These are phyloP conservation scores for Cacatua alba DNA, from an alignment of 2,113 vertebrate species.

Conservation along the genomic window DNA sequence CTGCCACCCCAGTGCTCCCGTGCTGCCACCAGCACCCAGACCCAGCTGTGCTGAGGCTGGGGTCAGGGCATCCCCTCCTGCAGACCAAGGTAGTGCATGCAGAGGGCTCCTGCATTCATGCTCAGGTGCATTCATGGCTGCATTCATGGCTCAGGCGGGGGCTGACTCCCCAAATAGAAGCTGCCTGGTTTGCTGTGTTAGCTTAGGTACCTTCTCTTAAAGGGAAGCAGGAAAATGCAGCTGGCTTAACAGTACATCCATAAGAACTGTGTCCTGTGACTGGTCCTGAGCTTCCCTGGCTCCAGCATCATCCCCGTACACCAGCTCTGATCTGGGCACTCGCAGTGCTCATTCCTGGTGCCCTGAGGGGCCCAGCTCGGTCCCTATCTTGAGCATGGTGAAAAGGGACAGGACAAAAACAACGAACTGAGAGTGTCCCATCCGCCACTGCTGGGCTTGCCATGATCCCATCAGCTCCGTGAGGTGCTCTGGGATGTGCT, in stretches of 20 bases:
- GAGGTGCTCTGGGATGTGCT: background rate
- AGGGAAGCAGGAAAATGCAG: background rate
- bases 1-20: accelerated
- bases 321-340: background rate
- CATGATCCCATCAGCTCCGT: accelerated
- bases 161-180: background rate
- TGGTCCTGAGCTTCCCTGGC: background rate
- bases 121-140: background rate
- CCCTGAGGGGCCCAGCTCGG: background rate
- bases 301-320: background rate
- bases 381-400: background rate
- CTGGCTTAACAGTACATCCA: background rate
- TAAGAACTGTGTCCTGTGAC: background rate
- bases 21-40: background rate
- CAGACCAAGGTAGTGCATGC: background rate
- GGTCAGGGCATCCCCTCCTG: background rate
- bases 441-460: background rate
- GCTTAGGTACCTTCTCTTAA: background rate
- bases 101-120: background rate
- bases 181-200: background rate
- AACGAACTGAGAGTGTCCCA: background rate
- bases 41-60: background rate
- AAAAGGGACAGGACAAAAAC: background rate
- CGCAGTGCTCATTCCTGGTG: accelerated
- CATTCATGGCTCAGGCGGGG: background rate